Base-by-base conservation (phyloP, 1,140 invertebrate species). In the Cotesia chilonis region DNA sequence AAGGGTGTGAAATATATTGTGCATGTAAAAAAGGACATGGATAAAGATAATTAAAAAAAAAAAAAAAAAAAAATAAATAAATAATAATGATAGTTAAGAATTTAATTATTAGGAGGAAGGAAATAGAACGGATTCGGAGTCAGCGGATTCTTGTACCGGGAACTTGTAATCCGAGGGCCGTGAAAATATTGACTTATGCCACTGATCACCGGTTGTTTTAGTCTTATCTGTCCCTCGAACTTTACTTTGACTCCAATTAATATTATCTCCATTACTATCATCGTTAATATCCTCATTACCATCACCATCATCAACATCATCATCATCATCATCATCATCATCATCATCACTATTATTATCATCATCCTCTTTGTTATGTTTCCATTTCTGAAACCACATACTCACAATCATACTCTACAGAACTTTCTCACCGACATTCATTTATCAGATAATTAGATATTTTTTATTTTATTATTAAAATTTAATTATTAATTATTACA, bases 111-210 rank as follows among this genome's bases (percentile, higher is more conserved):
- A 81, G 76, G 76, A 80, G 65, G 76, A 73, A 63, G 81, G 81
- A 75, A 82, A 83, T 70, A 82, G 75, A 77, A 82, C 80, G 75
- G 82, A 80, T 71, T 81, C 80, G 68, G 78, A 77, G 76, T 79
- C 75, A 76, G 65, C 66, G 38, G 79, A 71, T 68, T 76, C 74
- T 70, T 65, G 70, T 69, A 75, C 75, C 72, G 77, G 70, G 38
- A 73, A 36, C 14, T 68, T 20, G 17, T 59, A 59, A 59, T 59
- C 71, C 65, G 68, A 41, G 57, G 47, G 70, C 61, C 47, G 52
- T n/a, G 70, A 37, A 59, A 64, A 37, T 41, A 59, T 67, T 60
- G 70, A 20, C 4, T 55, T 72, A 17, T 59, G 63, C 51, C 54
- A 54, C 67, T 65, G 52, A 47, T 67, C 70, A 60, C 37, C 47